Evolutionary conservation across 2,113 vertebrate genomes (phyloP).

Genomic region (Corythaixoides concolor): DNA sequence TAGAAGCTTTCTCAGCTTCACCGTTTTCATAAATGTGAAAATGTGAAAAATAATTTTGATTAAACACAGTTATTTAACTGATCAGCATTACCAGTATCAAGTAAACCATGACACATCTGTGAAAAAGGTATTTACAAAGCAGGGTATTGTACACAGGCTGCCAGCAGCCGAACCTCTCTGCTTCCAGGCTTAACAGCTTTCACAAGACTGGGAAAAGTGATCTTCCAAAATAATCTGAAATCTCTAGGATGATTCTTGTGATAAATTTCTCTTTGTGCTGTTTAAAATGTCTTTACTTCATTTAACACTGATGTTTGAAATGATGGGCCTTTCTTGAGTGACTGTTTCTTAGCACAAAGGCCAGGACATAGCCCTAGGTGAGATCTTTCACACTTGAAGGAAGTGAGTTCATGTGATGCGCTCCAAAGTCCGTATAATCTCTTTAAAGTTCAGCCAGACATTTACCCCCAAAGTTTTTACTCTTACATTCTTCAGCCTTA

Average conservation of each 20-base stretch:
- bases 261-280: background rate
- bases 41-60: background rate
- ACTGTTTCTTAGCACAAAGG: background rate
- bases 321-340: background rate
- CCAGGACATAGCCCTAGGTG: background rate
- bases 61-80: background rate
- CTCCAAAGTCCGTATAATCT: background rate
- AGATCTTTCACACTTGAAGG: background rate
- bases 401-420: fast-evolving
- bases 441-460: background rate
- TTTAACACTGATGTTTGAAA: background rate
- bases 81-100: background rate
- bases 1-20: background rate
- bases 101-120: background rate
- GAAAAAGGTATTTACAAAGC: background rate
- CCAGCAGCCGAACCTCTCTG: background rate
- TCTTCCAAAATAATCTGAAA: background rate
- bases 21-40: background rate
- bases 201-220: background rate
- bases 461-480: background rate
- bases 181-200: background rate
- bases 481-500: background rate
- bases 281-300: background rate
- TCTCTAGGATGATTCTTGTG: background rate
- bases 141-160: background rate